Evolutionary conservation across 2,888 invertebrate genomes (phyloP).

Genomic region (Parnassius apollo): DNA sequence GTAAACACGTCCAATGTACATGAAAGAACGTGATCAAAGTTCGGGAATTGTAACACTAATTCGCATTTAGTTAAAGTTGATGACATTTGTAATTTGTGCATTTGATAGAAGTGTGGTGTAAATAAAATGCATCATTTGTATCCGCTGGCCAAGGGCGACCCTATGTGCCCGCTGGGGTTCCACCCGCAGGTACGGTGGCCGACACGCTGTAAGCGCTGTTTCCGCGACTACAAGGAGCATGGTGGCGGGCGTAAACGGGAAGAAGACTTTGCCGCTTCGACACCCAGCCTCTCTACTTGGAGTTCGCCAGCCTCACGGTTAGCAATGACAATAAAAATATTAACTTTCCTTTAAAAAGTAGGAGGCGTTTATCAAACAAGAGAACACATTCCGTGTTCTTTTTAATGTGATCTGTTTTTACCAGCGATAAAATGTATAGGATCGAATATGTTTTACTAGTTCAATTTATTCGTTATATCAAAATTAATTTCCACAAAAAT

Average conservation of each 20-base stretch:
- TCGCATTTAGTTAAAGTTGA: conserved; percentile 67
- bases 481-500: no score
- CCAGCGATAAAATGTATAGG: no score
- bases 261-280: conserved; percentile 86
- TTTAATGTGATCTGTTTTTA: no score
- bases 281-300: conserved; percentile 87
- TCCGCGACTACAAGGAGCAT: conserved; percentile 96
- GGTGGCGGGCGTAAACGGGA: conserved; percentile 85
- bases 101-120: conserved; percentile 52
- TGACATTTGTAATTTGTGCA: conserved; percentile 70
- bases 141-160: conserved; percentile 91
- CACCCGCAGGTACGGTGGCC: conserved; percentile 97
- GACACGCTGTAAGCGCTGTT: conserved; percentile 95
- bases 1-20: conserved; percentile 31
- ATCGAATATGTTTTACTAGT: no score
- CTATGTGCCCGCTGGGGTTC: conserved; percentile 94
- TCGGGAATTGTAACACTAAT: conserved; percentile 38
- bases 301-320: conserved; percentile 82
- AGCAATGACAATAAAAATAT: conserved; percentile 30
- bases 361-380: no score
- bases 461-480: no score
- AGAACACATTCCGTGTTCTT: no score
- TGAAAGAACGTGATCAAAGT: conserved; percentile 46
- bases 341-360: no score
- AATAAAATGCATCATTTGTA: conserved; percentile 86